Conservation (phyloP, 2,797 vertebrate genomes). For the Lacerta viridis region DNA sequence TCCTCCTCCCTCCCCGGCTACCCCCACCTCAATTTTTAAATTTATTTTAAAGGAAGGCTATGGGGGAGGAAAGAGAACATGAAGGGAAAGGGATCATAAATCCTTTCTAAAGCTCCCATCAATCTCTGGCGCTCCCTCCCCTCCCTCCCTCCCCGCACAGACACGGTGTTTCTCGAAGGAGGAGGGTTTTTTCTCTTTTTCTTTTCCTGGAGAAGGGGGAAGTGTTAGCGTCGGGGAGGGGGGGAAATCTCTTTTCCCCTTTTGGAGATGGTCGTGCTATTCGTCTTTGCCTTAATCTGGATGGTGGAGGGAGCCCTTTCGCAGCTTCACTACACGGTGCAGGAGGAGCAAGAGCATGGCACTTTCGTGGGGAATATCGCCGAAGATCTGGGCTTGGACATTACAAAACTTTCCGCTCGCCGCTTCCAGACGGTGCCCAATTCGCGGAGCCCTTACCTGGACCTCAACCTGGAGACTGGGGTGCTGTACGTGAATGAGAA, state of each 20-base stretch:
- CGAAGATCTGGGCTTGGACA: slow-evolving; percentile 97
- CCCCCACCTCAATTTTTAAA: neutral
- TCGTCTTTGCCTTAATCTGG: slow-evolving; percentile 87
- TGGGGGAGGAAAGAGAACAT: slow-evolving; percentile 68
- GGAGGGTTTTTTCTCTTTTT: neutral
- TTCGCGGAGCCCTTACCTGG: slow-evolving; percentile 93
- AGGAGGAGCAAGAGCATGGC: slow-evolving; percentile 96
- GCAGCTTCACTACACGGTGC: slow-evolving; percentile 96
- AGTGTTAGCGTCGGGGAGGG: slow-evolving; percentile 65
- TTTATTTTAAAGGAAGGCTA: slow-evolving; percentile 54
- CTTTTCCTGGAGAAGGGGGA: neutral
- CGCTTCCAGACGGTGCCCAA: slow-evolving; percentile 95
- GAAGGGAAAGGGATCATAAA: slow-evolving; percentile 73
- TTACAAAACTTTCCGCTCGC: slow-evolving; percentile 94
- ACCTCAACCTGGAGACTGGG: slow-evolving; percentile 95
- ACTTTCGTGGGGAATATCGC: slow-evolving; percentile 98
- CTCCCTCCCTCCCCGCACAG: slow-evolving; percentile 37
- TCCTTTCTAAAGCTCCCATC: slow-evolving; percentile 11
- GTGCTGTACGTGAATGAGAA: slow-evolving; percentile 93
- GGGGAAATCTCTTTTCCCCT: slow-evolving; percentile 72
- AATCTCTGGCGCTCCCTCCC: neutral
- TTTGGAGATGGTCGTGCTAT: slow-evolving; percentile 92
- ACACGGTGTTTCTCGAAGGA: slow-evolving; percentile 38
- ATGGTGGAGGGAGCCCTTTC: slow-evolving; percentile 87
- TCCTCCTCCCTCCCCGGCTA: neutral